These are phyloP conservation scores for Scrobipalpa atriplicella DNA, from an alignment of 2,888 invertebrate genomes.

Conservation along the genomic window DNA sequence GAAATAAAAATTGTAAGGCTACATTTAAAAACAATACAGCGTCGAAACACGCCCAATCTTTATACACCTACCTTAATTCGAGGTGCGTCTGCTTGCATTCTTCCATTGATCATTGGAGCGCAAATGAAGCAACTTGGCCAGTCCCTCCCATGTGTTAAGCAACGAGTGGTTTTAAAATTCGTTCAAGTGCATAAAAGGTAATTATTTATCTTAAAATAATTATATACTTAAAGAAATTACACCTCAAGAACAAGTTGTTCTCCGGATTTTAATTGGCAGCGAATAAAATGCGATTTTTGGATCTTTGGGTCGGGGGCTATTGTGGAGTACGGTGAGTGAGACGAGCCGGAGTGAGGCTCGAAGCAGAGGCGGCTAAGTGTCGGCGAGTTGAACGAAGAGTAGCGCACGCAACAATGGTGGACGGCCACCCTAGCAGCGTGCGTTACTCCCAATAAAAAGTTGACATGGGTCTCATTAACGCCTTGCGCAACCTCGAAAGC, in stretches of 20 bases:
- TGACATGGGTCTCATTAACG: conserved; percentile 74
- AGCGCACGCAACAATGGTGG: conserved; percentile 43
- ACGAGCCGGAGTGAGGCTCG: not conserved
- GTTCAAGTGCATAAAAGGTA: conserved; percentile 27
- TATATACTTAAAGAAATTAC: conserved; percentile 26
- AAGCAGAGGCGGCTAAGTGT: not conserved
- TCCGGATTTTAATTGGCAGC: conserved; percentile 16
- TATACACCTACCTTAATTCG: conserved; percentile 17
- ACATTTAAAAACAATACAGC: conserved; percentile 30
- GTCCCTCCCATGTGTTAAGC: conserved; percentile 23
- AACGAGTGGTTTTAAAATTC: conserved; percentile 24
- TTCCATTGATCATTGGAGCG: conserved; percentile 33
- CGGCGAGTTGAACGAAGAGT: not conserved
- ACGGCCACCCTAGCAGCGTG: conserved; percentile 47
- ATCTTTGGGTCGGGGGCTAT: not conserved
- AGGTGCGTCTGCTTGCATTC: conserved; percentile 22
- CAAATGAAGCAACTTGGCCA: conserved; percentile 27
- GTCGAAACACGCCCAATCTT: conserved; percentile 23
- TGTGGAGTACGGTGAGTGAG: not conserved
- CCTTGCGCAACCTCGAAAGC: conserved; percentile 81
- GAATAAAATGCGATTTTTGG: conserved; percentile 1
- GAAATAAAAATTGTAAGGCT: conserved; percentile 41
- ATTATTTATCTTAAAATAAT: conserved; percentile 28
- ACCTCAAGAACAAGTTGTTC: conserved; percentile 22
- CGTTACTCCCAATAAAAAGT: conserved; percentile 70